These are phyloP conservation scores for Dryobota labecula DNA, from an alignment of 2,888 invertebrate genomes.

Conservation along the genomic window DNA sequence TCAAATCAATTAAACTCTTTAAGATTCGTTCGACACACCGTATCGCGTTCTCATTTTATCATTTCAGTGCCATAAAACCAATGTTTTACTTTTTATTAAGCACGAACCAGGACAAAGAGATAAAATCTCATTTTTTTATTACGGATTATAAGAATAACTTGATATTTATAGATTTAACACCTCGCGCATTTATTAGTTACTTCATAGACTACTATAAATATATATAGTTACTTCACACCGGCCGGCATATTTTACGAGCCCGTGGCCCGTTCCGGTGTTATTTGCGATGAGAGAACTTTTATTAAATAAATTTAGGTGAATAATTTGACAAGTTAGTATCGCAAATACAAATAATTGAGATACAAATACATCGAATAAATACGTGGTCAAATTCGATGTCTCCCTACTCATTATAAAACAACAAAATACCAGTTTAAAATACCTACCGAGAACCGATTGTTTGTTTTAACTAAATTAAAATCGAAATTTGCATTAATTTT, in stretches of 20 bases:
- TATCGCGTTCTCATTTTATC: conserved; percentile 26
- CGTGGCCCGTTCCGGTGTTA: conserved; percentile 46
- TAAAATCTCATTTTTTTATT: conserved; percentile 58
- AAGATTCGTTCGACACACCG: conserved; percentile 31
- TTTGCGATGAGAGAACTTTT: conserved; percentile 45
- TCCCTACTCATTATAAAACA: too few species aligned
- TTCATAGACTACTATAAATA: too few species aligned
- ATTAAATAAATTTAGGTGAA: not conserved
- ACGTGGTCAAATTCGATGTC: not conserved
- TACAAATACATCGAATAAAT: not conserved
- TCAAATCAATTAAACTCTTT: conserved; percentile 32
- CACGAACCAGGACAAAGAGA: conserved; percentile 52
- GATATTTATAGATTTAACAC: conserved; percentile 62
- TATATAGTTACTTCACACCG: conserved; percentile 62
- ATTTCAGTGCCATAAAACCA: conserved; percentile 23
- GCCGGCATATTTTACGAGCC: conserved; percentile 60
- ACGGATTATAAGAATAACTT: conserved; percentile 54
- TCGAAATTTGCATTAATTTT: too few species aligned
- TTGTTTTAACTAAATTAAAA: too few species aligned
- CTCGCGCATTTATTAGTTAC: conserved; percentile 61
- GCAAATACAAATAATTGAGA: too few species aligned
- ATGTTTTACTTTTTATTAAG: conserved; percentile 56
- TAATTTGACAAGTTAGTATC: not conserved
- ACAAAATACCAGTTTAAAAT: not conserved
- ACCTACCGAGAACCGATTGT: not conserved